Conservation (phyloP, 2,888 invertebrate genomes). For the Cistogaster globosa region DNA sequence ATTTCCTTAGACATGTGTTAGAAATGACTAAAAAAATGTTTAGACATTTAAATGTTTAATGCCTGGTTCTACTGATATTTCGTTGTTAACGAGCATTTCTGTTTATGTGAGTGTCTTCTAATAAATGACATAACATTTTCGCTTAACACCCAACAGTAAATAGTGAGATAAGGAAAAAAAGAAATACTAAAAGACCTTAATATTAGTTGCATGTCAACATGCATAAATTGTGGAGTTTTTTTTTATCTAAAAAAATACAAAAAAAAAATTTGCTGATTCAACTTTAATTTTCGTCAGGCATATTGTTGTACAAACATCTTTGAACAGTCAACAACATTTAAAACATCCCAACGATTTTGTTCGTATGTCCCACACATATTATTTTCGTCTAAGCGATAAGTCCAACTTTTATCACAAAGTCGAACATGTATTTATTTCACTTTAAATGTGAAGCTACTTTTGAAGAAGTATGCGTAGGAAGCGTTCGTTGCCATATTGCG, state of each 20-base stretch:
- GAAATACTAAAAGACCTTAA: conserved; percentile 18
- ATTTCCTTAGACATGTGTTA: conserved; percentile 26
- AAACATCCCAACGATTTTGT: not conserved
- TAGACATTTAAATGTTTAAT: conserved; percentile 35
- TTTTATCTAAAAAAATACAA: conserved; percentile 25
- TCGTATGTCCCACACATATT: not conserved
- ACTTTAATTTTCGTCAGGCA: conserved; percentile 53
- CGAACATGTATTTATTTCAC: too few species aligned
- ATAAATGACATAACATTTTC: conserved; percentile 59
- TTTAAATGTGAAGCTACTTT: too few species aligned
- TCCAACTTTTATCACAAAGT: too few species aligned
- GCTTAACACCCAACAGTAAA: conserved; percentile 54
- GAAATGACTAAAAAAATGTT: conserved; percentile 40
- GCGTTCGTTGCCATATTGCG: too few species aligned
- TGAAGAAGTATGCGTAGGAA: too few species aligned
- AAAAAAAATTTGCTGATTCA: conserved; percentile 41
- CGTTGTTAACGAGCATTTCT: not conserved
- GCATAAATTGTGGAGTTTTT: conserved; percentile 4
- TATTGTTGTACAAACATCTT: conserved; percentile 1
- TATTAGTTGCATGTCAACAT: not conserved
- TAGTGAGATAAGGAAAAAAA: not conserved
- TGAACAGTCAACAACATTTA: not conserved
- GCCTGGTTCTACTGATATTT: conserved; percentile 11
- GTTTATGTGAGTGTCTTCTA: conserved; percentile 36
- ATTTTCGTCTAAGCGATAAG: too few species aligned